Percentiles rank a stretch among this genome's conserved stretches.
phyloP scores from a whole-genome alignment of 1,140 invertebrate species.

The Tetraneura akinire region DNA sequence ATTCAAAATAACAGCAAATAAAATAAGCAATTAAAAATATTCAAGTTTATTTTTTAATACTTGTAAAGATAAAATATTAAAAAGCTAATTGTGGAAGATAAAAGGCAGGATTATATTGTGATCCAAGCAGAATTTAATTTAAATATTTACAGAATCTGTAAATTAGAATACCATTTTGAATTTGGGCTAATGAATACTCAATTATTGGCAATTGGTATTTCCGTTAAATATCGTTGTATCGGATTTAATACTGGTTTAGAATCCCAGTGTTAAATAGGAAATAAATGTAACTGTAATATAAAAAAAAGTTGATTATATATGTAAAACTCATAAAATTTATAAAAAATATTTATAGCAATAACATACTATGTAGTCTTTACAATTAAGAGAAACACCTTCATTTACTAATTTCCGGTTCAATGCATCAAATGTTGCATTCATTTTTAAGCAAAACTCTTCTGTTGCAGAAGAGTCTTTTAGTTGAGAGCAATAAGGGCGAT shows the following conservation, averaged over 20 bases:
- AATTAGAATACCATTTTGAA: not conserved
- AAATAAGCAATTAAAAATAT: not conserved
- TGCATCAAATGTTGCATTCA: not conserved
- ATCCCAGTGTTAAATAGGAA: not conserved
- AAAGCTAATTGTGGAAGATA: not conserved
- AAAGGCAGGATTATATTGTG: no score
- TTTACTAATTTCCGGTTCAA: not conserved
- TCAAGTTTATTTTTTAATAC: not conserved
- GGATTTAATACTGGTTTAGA: not conserved
- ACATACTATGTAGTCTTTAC: not conserved
- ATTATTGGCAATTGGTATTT: not conserved
- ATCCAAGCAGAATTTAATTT: not conserved
- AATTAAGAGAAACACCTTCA: not conserved
- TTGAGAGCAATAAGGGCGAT: not conserved
- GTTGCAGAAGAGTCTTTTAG: not conserved
- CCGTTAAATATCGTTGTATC: conserved; percentile 2
- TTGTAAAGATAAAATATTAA: not conserved
- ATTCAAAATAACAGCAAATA: not conserved
- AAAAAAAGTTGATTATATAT: not conserved
- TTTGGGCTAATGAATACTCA: no score
- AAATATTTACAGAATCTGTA: not conserved
- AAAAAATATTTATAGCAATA: not conserved
- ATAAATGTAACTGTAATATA: no score
- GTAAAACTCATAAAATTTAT: not conserved
- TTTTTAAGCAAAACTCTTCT: not conserved